Evolutionary conservation across 2,888 invertebrate species (phyloP), one percentile per base, ranked within the genome.

Genomic region (Rotaria sp.): DNA sequence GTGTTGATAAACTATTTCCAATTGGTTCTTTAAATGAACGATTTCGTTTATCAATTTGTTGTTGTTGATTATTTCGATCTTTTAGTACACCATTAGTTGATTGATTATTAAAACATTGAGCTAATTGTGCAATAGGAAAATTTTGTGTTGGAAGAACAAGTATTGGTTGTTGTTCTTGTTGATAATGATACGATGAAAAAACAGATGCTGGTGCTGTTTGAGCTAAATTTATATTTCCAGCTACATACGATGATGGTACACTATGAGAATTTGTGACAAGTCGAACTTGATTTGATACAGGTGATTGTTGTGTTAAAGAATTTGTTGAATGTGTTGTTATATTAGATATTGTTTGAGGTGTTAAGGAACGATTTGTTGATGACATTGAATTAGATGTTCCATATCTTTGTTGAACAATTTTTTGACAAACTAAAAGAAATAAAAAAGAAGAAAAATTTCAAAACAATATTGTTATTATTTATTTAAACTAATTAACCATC

Each of bases 331-430:
- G 35, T 35, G 11, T 30, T 67, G 67, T 35, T 30, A 67, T 35
- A 67, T 67, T 67, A 5, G 67, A 67, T 30, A 67, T 67, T 35
- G 67, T 35, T 35, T 50, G 80, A 89, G 90, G 89, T 90, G 92
- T 87, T 55, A 88, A 86, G 84, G 88, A 88, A 74, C 88, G 88
- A 85, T 88, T 89, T 50, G 87, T 87, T 13, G 88, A 88, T 48
- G 87, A 87, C 26, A 94, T 94, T 50, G 94, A 94, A 21, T 94
- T 94, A 59, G 89, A 89, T 52, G 88, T 88, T 85, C 88, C 88
- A 88, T 90, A 90, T 88, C 95, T 93, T 89, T 94, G 94, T 90
- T 95, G 95, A 50, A 96, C 95, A 89, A 96, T 96, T 93, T 96
- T 96, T 92, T 96, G 96, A 92, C 96, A 96, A 88, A 96, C 96